Conservation (phyloP, 2,888 invertebrate genomes). For the Galerucella pusilla region DNA sequence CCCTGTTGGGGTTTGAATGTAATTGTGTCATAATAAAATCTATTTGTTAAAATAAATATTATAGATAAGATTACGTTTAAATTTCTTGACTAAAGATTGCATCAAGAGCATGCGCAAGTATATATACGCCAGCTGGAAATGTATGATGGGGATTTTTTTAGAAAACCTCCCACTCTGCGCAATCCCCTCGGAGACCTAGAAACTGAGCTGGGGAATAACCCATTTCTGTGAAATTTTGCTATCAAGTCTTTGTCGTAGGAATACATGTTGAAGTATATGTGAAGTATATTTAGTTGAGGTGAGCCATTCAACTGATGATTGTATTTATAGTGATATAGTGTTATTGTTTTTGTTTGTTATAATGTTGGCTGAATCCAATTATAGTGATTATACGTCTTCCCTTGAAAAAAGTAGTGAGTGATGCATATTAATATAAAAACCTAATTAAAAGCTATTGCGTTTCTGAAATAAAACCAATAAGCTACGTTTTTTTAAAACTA, state of each 20-base stretch:
- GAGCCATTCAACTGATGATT: conserved; percentile 9
- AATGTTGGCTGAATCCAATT: conserved; percentile 24
- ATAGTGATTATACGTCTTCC: conserved; percentile 24
- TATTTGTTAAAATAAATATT: conserved; percentile 9
- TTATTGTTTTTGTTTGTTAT: conserved; percentile 6
- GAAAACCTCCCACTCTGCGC: conserved; percentile 39
- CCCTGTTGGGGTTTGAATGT: background rate
- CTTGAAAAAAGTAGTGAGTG: conserved; percentile 36
- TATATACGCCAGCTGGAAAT: conserved; percentile 40
- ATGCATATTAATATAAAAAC: conserved; percentile 3
- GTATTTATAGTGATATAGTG: conserved; percentile 5
- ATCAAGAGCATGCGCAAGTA: conserved; percentile 34
- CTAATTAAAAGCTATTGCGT: background rate
- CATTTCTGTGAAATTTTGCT: conserved; percentile 30
- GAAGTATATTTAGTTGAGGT: conserved; percentile 14
- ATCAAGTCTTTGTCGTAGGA: conserved; percentile 15
- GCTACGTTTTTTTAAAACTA: background rate
- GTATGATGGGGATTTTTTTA: conserved; percentile 46
- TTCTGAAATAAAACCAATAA: background rate
- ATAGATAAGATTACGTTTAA: conserved; percentile 20
- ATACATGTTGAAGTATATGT: background rate
- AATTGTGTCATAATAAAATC: background rate
- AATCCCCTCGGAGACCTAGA: conserved; percentile 30
- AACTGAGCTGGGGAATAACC: conserved; percentile 49
- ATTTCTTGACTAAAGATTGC: conserved; percentile 13